Percentiles rank a stretch among this genome's conserved stretches.
Conservation (phyloP, 2,113 vertebrate genomes). For the Phasianus colchicus region DNA sequence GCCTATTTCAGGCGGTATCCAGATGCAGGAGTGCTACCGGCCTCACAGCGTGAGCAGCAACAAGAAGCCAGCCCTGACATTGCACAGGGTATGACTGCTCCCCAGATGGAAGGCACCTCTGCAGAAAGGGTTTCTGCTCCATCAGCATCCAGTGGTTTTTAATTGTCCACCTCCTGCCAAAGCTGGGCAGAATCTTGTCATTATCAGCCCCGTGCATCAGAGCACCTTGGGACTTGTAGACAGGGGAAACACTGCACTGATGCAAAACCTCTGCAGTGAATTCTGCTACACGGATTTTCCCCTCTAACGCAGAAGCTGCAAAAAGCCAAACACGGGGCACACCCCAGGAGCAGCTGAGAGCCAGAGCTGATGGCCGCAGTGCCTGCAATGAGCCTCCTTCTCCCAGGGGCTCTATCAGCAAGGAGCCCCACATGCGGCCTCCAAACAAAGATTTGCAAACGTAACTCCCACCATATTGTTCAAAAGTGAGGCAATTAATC, state of each 20-base stretch:
- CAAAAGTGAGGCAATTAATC: not conserved
- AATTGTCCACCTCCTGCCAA: fast-evolving
- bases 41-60: not conserved
- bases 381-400: not conserved
- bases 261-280: not conserved
- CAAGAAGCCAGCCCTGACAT: not conserved
- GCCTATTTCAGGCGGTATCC: not conserved
- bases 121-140: not conserved
- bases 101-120: not conserved
- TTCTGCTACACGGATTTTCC: not conserved
- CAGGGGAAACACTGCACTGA: not conserved
- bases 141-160: not conserved
- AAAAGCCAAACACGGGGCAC: not conserved
- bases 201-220: not conserved
- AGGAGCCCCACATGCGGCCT: fast-evolving
- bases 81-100: not conserved
- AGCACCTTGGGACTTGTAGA: fast-evolving
- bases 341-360: fast-evolving
- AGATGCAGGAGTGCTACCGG: too few species aligned
- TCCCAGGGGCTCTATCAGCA: not conserved
- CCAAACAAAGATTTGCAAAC: not conserved
- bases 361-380: not conserved
- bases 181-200: not conserved
- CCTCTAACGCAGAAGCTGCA: not conserved
- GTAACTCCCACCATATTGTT: not conserved